These are phyloP conservation scores for Formicarius rufipectus DNA, from an alignment of 2,113 vertebrate genomes.

Conservation along the genomic window DNA sequence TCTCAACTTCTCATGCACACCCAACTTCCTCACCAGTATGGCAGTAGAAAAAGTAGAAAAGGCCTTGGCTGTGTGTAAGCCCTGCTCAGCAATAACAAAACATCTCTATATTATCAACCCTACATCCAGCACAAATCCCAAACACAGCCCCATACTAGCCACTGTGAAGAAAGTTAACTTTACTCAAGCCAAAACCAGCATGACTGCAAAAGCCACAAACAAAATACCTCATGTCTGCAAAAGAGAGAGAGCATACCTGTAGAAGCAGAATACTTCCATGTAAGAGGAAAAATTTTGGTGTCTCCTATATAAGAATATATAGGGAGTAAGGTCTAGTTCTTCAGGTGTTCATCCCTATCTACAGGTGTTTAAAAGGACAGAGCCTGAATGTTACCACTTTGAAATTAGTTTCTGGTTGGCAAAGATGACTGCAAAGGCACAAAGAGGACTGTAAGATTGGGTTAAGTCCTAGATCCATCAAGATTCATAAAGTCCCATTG, in stretches of 20 bases:
- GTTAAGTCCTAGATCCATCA: background rate
- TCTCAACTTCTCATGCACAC: background rate
- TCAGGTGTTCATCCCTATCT: background rate
- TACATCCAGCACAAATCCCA: background rate
- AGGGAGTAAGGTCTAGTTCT: background rate
- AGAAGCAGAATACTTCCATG: background rate
- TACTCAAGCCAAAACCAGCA: background rate
- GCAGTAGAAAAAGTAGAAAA: background rate
- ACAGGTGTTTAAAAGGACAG: background rate
- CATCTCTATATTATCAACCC: background rate
- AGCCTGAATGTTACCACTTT: background rate
- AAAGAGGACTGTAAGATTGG: background rate
- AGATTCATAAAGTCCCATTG: background rate
- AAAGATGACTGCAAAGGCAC: background rate
- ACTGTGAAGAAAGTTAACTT: background rate
- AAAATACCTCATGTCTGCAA: background rate
- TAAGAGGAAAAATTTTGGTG: background rate
- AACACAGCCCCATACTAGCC: background rate
- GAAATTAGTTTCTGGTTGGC: background rate
- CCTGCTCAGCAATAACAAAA: background rate
- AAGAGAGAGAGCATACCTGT: background rate
- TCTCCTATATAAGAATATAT: background rate
- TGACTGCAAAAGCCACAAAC: background rate
- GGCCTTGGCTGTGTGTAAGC: background rate
- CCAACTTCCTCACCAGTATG: fast-evolving